Evolutionary conservation across 2,113 vertebrate genomes (phyloP), one percentile per base, ranked within the genome.

Genomic region (Xiphophorus couchianus): DNA sequence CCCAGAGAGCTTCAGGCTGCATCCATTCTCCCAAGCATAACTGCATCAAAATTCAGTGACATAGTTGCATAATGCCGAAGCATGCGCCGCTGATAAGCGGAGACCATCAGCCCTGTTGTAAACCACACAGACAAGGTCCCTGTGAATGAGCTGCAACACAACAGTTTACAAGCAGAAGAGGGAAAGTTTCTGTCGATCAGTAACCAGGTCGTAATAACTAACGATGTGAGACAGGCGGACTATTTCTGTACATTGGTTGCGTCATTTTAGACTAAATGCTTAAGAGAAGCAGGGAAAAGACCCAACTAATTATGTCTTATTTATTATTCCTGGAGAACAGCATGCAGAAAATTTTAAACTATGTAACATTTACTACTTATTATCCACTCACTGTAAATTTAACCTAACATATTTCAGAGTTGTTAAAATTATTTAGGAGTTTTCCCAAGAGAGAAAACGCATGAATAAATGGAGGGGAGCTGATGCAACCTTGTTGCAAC

Each of bases 401-500:
- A 2, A 39, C n/a, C 1, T 51, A 28, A 62, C 2, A 29, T 11
- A 5, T 28, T 11, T 35, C 14, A 48, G 8, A 58, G 22, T 4
- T 12, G 28, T 13, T 13, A 22, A 58, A 67, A 39, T 31, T 42
- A n/a, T 66, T 44, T 74, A 63, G 63, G 2, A 28, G 22, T 0
- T 29, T 7, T 0, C 0, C 69, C 1, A 74, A 81, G 60, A 60
- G 25, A 65, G 54, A 42, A 44, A 70, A 48, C 35, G 66, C 66
- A 48, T 54, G 62, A 33, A 44, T 25, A 27, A 62, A 71, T 61
- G 48, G 63, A 8, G 35, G 37, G 7, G 39, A 42, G 64, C 51
- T 92, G 89, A 89, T 78, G 91, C 82, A 91, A 92, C 76, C 22
- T 0, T 87, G 81, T 75, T 6, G 86, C 82, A 90, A 89, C 81